These are phyloP conservation scores for Lophochroa leadbeateri DNA, from an alignment of 2,113 vertebrate genomes.

Conservation along the genomic window DNA sequence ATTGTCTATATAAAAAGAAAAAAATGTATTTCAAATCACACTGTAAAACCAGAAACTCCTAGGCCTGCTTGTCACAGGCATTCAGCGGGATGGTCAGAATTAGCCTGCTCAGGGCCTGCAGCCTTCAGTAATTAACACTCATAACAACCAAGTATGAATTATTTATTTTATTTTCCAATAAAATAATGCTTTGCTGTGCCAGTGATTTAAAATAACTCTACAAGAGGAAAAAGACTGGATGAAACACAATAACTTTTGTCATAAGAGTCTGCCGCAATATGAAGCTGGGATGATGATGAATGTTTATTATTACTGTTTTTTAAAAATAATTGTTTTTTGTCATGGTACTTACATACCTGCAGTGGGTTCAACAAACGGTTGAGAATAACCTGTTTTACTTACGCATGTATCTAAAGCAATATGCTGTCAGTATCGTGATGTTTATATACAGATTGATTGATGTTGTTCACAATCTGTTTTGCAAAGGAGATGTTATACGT, in stretches of 20 bases:
- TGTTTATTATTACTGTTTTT: not conserved
- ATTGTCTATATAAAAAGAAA: not conserved
- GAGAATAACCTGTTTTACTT: not conserved
- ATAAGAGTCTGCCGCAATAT: not conserved
- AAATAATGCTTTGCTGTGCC: not conserved
- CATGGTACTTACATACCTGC: accelerated
- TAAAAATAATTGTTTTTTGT: not conserved
- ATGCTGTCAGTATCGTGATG: not conserved
- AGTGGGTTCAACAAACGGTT: not conserved
- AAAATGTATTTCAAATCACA: not conserved
- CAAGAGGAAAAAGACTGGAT: not conserved
- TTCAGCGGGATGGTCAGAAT: not conserved
- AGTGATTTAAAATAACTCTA: not conserved
- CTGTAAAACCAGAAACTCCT: not conserved
- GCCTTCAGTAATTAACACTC: not conserved
- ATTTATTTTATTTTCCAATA: not conserved
- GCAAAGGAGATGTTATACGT: not conserved
- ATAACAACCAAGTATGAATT: not conserved
- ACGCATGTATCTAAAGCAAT: not conserved
- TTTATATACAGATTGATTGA: not conserved
- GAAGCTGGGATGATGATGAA: not conserved
- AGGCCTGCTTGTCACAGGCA: not conserved
- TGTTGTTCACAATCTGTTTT: not conserved
- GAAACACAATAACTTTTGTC: not conserved
- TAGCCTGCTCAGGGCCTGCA: not conserved